Conservation (phyloP, 2,888 invertebrate species). For the Acronicta alni region DNA sequence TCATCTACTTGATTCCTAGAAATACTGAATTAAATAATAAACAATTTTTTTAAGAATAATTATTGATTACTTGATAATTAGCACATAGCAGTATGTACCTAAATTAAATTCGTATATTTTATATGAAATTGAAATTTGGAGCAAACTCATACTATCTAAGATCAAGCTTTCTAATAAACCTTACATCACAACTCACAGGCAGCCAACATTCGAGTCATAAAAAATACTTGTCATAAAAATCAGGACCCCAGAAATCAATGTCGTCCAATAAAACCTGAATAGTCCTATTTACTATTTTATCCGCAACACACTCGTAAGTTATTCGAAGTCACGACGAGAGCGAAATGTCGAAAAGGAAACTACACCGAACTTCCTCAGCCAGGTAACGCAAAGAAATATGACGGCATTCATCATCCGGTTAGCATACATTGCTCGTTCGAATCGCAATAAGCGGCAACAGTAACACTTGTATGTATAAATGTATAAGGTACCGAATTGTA, state of each 20-base stretch:
- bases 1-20: no score
- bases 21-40: no score
- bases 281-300: constrained; percentile 25
- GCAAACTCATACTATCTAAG: no score
- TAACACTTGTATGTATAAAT: constrained; percentile 31
- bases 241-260: background rate
- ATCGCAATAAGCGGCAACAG: constrained; percentile 34
- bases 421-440: constrained; percentile 46
- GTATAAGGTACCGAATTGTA: constrained; percentile 31
- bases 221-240: no score
- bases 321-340: constrained; percentile 20
- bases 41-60: no score
- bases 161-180: no score
- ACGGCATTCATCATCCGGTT: constrained; percentile 51
- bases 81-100: no score
- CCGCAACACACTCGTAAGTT: constrained; percentile 14
- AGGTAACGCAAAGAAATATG: constrained; percentile 48
- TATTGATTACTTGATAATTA: no score
- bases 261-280: background rate
- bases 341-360: constrained; percentile 29
- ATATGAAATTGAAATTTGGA: no score
- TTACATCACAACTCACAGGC: no score
- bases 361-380: constrained; percentile 42
- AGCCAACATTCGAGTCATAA: no score
- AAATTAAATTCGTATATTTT: no score